phyloP scores from a whole-genome alignment of 2,797 vertebrate genomes.

The Lutra lutra region DNA sequence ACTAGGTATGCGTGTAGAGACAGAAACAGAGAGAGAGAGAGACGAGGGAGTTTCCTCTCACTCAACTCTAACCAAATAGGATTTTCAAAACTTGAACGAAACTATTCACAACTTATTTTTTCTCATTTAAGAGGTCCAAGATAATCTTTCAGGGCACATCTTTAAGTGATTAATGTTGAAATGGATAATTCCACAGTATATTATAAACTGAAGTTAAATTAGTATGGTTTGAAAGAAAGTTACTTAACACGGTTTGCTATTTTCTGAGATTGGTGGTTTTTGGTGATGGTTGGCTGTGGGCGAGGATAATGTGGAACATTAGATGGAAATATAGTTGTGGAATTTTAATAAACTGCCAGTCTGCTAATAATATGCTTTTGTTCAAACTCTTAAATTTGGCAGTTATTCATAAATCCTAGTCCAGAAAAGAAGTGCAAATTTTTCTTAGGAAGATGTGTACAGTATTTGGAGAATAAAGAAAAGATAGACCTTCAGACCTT shows the following conservation, averaged over 20 bases:
- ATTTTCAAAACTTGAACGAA: slow-evolving; percentile 6
- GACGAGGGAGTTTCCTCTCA: not conserved
- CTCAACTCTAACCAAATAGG: not conserved
- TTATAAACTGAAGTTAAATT: slow-evolving; percentile 39
- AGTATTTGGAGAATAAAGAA: not conserved
- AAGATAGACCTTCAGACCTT: not conserved
- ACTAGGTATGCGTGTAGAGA: not conserved
- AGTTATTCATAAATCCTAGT: slow-evolving; percentile 51
- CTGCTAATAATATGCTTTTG: slow-evolving; percentile 54
- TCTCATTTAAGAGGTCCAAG: not conserved
- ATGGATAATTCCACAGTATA: not conserved
- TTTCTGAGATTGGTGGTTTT: slow-evolving; percentile 49
- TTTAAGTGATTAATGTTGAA: slow-evolving; percentile 17
- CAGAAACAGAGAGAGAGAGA: not conserved
- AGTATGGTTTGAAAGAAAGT: not conserved
- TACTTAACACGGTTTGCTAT: not conserved
- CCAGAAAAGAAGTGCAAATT: not conserved
- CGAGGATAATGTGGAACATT: not conserved
- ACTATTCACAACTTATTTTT: not conserved
- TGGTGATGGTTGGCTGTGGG: not conserved
- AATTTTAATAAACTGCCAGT: slow-evolving; percentile 43
- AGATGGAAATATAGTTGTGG: slow-evolving; percentile 33
- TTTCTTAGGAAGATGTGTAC: slow-evolving; percentile 40
- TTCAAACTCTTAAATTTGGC: slow-evolving; percentile 45
- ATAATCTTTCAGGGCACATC: not conserved